phyloP scores from a whole-genome alignment of 2,888 invertebrate genomes.

The Acholoe squamosa region DNA sequence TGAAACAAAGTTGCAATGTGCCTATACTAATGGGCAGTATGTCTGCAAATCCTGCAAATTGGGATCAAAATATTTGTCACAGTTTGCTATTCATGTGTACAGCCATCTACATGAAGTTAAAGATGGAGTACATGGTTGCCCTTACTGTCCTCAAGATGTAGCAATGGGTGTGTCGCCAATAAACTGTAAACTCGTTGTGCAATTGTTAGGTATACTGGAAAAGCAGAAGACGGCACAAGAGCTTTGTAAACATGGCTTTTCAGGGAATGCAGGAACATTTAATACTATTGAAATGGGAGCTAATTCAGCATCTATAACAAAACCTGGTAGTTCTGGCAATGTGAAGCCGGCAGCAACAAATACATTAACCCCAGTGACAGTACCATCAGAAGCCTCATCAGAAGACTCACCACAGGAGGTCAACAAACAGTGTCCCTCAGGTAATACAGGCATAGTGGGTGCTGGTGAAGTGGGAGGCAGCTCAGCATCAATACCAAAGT shows the following conservation, averaged over 20 bases:
- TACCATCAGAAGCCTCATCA: not conserved
- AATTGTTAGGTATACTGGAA: constrained; percentile 5
- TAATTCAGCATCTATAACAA: not conserved
- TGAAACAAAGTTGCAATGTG: not conserved
- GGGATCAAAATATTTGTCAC: not conserved
- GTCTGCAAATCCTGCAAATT: not conserved
- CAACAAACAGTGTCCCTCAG: too few species aligned
- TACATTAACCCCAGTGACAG: too few species aligned
- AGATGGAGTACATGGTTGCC: not conserved
- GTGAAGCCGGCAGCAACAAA: not conserved
- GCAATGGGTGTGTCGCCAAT: not conserved
- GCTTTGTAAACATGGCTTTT: not conserved
- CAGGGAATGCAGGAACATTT: not conserved
- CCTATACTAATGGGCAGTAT: not conserved
- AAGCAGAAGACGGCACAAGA: constrained; percentile 16
- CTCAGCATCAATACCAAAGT: too few species aligned
- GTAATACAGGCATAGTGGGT: too few species aligned
- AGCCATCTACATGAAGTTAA: not conserved
- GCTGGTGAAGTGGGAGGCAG: too few species aligned
- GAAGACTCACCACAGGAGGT: too few species aligned
- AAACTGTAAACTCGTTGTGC: not conserved
- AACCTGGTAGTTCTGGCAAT: not conserved
- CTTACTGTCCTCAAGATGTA: not conserved
- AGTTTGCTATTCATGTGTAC: not conserved
- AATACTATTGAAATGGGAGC: not conserved